Base-by-base conservation (phyloP, 2,797 vertebrate genomes). In the Chrysocyon brachyurus region DNA sequence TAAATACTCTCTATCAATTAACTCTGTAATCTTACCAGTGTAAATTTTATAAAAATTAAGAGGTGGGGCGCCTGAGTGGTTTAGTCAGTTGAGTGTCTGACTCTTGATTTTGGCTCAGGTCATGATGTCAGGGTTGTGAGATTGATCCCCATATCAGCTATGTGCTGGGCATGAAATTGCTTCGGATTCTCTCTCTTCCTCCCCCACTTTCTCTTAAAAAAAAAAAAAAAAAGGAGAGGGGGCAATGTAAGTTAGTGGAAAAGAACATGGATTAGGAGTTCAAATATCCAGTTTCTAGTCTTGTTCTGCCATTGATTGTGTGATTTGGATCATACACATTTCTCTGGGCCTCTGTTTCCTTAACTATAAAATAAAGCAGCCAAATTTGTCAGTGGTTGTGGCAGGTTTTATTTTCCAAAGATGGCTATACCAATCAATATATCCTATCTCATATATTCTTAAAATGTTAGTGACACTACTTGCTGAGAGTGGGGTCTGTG, bases 11-110 rank as follows among this genome's bases (percentile, higher is more conserved):
- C 46, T 66, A 28, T 54, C 1, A 5, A 87, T 40, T 79, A 90
- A 68, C 33, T 90, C n/a, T 70, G 64, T 86, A n/a, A 82, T 83
- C 2, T 72, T 17, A 78, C 17, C 57, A 56, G 24, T 54, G 6
- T 89, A 61, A 89, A 89, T 87, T 75, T 94, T 85, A 79, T 75
- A 87, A 83, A 72, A 90, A 84, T 93, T 57, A 89, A 56, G 75
- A 83, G 73, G 12, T 61, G 78, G 33, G 31, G 7, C 10, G 6
- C 64, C 31, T 68, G 31, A n/a, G 64, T 68, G 64, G 31, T n/a
- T 66, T 33, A n/a, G 64, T n/a, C 16, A 4, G 31, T 68, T 64
- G 31, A 68, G 7, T 68, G 31, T 68, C 31, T 19, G 64, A 68
- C 31, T 66, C 31, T 68, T 68, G 64, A 68, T 68, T 68, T 68